Base-by-base conservation (phyloP, 2,888 invertebrate species). In the Drosophila buzzatii region DNA sequence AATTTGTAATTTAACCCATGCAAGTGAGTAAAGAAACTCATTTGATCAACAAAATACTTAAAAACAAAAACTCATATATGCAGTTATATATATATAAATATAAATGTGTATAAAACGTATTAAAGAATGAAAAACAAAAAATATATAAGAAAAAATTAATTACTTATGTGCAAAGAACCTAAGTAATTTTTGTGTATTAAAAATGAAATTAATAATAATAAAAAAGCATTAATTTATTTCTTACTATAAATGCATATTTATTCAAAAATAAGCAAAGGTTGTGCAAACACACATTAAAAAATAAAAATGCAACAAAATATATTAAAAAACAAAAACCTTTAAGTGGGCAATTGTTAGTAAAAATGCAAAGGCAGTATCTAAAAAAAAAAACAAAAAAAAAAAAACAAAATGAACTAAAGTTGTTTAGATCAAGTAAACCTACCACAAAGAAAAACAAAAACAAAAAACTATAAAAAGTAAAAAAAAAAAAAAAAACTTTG, bases 161-260 rank as follows among this genome's bases (percentile, higher is more conserved):
- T 71, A 81, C 71, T 73, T 82, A 79, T 73, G 73, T 77, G 67
- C 73, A 82, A 78, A 64, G 49, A 70, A 82, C 53, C 61, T 79
- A 82, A 79, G 79, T 82, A 79, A 74, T 75, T 69, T 73, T 69
- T 79, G 74, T 79, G 82, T 70, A 81, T 79, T 82, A 57, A 66
- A 79, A 72, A 80, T 59, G 58, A 82, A 70, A 74, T 69, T 70
- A 73, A 73, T 71, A 78, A 71, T 76, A 82, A 78, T 72, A 73
- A 86, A 51, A 37, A 80, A 76, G 74, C 73, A 88, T 85, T 84
- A 89, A 88, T 90, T 89, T 91, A 89, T 90, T 90, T 90, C 86
- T 89, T 79, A 90, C 88, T 90, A 90, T 84, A 90, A 85, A 76
- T 72, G 89, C 83, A 88, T 90, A 90, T 90, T 90, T 90, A 88